phyloP scores from a whole-genome alignment of 2,888 invertebrate genomes.

The Tetranychus piercei region DNA sequence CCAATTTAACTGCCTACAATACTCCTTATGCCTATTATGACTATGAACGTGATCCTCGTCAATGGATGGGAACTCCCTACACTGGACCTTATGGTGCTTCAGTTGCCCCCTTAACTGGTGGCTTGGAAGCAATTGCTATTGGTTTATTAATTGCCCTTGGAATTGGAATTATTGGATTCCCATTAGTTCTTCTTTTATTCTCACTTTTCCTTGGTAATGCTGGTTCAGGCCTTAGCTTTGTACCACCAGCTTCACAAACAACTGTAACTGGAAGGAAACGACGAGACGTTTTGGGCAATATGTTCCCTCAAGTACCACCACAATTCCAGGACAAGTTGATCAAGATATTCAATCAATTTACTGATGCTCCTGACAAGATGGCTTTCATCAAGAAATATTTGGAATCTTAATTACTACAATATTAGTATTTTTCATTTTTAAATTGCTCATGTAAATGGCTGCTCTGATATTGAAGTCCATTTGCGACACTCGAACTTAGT shows the following conservation, averaged over 20 bases:
- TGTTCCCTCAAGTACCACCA: neutral
- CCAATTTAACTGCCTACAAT: neutral
- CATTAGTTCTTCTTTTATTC: conserved; percentile 2
- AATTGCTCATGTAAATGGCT: no score
- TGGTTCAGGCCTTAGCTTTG: neutral
- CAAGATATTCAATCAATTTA: neutral
- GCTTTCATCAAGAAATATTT: conserved; percentile 6
- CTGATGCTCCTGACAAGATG: conserved; percentile 9
- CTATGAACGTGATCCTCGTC: conserved; percentile 10
- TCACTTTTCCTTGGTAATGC: conserved; percentile 4
- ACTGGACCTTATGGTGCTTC: neutral
- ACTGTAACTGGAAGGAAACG: conserved; percentile 8
- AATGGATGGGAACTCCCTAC: conserved; percentile 6
- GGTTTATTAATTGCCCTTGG: neutral
- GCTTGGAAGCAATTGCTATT: conserved; percentile 11
- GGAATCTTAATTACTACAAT: neutral
- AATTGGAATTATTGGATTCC: conserved; percentile 4
- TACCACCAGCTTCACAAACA: conserved; percentile 4
- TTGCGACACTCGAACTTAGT: no score
- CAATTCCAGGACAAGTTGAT: neutral
- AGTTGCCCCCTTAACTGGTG: conserved; percentile 1
- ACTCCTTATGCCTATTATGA: conserved; percentile 12
- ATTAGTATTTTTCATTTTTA: no score
- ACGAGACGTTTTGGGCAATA: neutral
- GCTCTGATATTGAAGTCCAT: no score